These are phyloP conservation scores for Scartelaos histophorus DNA, from an alignment of 2,113 vertebrate species.

Conservation along the genomic window DNA sequence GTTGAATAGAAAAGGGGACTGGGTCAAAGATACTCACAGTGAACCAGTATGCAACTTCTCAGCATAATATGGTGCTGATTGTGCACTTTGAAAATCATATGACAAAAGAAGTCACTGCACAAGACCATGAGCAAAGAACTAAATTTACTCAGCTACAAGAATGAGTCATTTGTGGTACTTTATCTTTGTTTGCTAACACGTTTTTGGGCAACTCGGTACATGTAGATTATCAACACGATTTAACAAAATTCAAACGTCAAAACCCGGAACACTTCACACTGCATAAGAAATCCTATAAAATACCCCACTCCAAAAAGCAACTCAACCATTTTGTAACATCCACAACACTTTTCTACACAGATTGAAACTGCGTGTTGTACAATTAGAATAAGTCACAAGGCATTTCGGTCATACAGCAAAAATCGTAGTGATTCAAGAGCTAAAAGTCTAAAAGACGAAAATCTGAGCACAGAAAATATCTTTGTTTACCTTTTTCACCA, in stretches of 20 bases:
- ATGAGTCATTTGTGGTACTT: background rate
- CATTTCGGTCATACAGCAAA: too few species aligned
- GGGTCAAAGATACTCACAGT: constrained; percentile 1
- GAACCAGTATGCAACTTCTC: constrained; percentile 14
- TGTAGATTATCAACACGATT: background rate
- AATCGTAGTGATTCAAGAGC: too few species aligned
- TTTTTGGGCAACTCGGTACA: background rate
- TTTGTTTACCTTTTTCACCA: constrained; percentile 68
- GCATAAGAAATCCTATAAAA: background rate
- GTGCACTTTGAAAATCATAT: constrained; percentile 24
- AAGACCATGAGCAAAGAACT: background rate
- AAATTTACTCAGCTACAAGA: background rate
- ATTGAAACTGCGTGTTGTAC: too few species aligned
- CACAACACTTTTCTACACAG: too few species aligned
- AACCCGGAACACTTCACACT: background rate
- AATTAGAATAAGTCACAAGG: too few species aligned
- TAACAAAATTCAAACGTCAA: background rate
- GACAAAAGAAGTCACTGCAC: background rate
- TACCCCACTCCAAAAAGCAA: background rate
- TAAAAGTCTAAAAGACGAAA: background rate
- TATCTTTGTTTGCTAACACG: constrained; percentile 7
- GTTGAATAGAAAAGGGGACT: constrained; percentile 38
- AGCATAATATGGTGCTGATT: constrained; percentile 11
- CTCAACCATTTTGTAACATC: background rate
- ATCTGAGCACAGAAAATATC: background rate